Conservation (phyloP, 2,113 vertebrate genomes). For the Istiophorus platypterus region DNA sequence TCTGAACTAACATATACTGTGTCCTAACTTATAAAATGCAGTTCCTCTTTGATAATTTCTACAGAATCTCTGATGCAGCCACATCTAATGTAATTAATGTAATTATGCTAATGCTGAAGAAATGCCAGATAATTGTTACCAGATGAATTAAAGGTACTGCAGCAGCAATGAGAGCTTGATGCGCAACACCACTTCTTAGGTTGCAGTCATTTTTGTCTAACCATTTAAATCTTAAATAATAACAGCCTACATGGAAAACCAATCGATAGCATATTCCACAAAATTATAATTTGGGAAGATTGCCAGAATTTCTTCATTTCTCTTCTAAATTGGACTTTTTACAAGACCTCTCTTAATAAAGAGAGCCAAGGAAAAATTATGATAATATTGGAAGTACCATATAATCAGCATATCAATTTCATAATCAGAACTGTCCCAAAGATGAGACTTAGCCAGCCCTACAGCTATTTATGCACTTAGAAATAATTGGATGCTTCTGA, state of each 20-base stretch:
- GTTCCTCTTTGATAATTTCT: neutral
- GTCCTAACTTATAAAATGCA: neutral
- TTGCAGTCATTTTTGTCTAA: neutral
- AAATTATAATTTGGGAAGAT: neutral
- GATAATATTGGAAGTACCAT: neutral
- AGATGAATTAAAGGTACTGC: neutral
- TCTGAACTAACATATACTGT: neutral
- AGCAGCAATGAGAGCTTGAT: neutral
- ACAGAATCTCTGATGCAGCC: neutral
- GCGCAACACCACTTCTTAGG: neutral
- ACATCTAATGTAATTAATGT: neutral
- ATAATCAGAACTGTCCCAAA: slow-evolving; percentile 26
- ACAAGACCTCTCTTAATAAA: neutral
- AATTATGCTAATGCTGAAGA: neutral
- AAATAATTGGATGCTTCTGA: slow-evolving; percentile 44
- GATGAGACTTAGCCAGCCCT: neutral
- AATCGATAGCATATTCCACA: neutral
- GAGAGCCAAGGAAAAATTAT: neutral
- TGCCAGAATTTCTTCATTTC: neutral
- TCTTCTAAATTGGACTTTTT: neutral
- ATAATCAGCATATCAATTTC: slow-evolving; percentile 39
- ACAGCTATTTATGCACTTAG: slow-evolving; percentile 17
- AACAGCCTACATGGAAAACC: neutral
- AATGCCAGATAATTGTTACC: neutral
- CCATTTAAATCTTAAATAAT: neutral